Evolutionary conservation across 1,140 invertebrate species (phyloP).

Genomic region (Temnothorax longispinosus): DNA sequence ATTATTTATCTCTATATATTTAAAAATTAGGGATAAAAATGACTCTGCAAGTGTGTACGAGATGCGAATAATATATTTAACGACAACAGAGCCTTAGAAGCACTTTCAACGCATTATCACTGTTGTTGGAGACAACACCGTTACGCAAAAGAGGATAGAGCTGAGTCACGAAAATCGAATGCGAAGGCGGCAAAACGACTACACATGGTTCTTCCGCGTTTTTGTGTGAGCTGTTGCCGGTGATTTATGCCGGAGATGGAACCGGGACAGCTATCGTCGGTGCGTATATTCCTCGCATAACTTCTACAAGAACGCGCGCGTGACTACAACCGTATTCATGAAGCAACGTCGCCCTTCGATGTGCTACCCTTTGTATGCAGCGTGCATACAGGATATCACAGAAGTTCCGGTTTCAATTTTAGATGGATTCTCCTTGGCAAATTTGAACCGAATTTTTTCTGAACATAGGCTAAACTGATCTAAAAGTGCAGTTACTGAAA

Average conservation of each 20-base stretch:
- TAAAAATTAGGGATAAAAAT: not conserved
- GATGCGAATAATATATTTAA: not conserved
- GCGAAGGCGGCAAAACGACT: conserved; percentile 2
- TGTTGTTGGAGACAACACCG: not conserved
- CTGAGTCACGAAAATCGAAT: conserved; percentile 12
- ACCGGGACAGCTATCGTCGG: conserved; percentile 17
- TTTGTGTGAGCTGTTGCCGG: not conserved
- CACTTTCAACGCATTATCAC: not conserved
- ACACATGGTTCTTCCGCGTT: not conserved
- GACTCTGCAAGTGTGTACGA: not conserved
- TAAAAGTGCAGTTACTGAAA: not conserved
- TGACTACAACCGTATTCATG: conserved; percentile 3
- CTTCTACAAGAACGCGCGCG: conserved; percentile 21
- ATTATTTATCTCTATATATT: not conserved
- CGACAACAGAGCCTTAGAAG: not conserved
- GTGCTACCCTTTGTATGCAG: not conserved
- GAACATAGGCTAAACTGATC: not conserved
- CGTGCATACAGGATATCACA: not conserved
- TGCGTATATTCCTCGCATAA: conserved; percentile 9
- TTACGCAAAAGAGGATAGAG: not conserved
- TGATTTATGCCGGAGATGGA: conserved; percentile 59
- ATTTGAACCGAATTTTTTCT: not conserved
- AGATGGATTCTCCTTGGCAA: not conserved
- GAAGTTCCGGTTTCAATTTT: conserved; percentile 8
- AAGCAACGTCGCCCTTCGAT: conserved; percentile 11